Evolutionary conservation across 2,888 invertebrate genomes (phyloP).

Genomic region (Chloromyia formosa): DNA sequence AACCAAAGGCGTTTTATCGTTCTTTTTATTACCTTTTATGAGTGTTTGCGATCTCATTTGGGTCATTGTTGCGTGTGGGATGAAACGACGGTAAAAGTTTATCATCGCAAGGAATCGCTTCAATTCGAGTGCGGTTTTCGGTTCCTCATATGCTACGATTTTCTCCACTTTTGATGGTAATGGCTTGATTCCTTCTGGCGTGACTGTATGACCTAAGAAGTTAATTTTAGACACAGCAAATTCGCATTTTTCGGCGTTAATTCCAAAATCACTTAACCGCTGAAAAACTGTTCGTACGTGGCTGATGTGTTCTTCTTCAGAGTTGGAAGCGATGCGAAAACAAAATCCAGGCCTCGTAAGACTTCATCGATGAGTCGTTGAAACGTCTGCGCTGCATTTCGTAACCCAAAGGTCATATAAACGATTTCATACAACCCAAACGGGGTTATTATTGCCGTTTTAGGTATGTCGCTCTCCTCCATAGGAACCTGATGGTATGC

Average conservation of each 20-base stretch:
- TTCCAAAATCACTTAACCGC: conserved; percentile 48
- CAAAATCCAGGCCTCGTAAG: conserved; percentile 48
- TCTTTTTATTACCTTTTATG: no score
- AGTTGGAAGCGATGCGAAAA: conserved; percentile 49
- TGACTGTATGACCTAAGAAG: conserved; percentile 39
- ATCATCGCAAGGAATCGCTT: conserved; percentile 34
- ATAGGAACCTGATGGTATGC: conserved; percentile 13
- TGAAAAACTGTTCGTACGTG: conserved; percentile 50
- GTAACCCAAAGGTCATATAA: conserved; percentile 56
- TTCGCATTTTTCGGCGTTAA: conserved; percentile 50
- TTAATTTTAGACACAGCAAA: conserved; percentile 23
- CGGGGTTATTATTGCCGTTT: conserved; percentile 53
- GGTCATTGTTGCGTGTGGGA: no score
- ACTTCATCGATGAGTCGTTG: conserved; percentile 55
- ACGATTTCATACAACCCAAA: conserved; percentile 56
- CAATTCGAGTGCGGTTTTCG: conserved; percentile 18
- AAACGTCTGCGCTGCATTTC: conserved; percentile 57
- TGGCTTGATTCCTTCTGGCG: conserved; percentile 47
- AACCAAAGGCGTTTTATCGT: no score
- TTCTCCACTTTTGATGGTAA: conserved; percentile 32
- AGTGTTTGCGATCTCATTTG: no score
- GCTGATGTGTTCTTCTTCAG: conserved; percentile 48
- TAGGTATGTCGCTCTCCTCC: conserved; percentile 4
- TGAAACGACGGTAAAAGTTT: conserved; percentile 50
- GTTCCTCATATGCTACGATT: conserved; percentile 5